A percentile compares a stretch with the other conserved stretches of the same genome.
phyloP scores from a whole-genome alignment of 2,888 invertebrate species.

The Siphlonurus alternatus region DNA sequence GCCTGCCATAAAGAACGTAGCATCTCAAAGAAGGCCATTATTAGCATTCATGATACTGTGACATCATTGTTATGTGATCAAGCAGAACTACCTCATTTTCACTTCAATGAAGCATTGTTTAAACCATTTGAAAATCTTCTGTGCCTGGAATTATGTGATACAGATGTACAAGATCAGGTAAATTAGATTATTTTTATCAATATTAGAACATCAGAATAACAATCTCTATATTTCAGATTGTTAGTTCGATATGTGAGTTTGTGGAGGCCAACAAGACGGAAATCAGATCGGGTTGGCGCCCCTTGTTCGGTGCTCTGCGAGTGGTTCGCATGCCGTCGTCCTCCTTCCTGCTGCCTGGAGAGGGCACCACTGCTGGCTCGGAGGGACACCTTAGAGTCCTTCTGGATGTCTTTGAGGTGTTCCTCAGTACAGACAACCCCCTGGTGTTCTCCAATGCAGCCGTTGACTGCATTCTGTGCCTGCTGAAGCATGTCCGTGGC shows the following conservation, averaged over 20 bases:
- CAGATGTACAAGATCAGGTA: conserved; percentile 71
- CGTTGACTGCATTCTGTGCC: conserved; percentile 80
- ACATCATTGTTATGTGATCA: conserved; percentile 74
- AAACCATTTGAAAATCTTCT: conserved; percentile 91
- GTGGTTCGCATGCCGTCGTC: conserved; percentile 37
- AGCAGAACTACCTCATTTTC: conserved; percentile 80
- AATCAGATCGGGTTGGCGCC: conserved; percentile 91
- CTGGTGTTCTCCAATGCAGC: conserved; percentile 88
- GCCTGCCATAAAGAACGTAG: conserved; percentile 79
- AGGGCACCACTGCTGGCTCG: conserved; percentile 21
- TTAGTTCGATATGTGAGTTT: conserved; percentile 88
- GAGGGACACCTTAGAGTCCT: conserved; percentile 43
- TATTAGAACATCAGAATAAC: not conserved
- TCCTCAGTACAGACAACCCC: conserved; percentile 82
- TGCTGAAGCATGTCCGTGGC: conserved; percentile 62
- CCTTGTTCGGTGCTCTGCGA: conserved; percentile 81
- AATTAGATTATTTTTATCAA: conserved; percentile 9
- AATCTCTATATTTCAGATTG: conserved; percentile 44
- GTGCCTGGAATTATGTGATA: conserved; percentile 82
- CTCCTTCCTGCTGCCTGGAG: conserved; percentile 4
- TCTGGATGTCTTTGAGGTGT: conserved; percentile 84
- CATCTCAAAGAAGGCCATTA: conserved; percentile 77
- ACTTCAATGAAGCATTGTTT: conserved; percentile 86
- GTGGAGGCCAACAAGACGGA: conserved; percentile 88
- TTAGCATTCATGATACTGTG: conserved; percentile 79